phyloP scores from a whole-genome alignment of 2,113 vertebrate species.

The Pomatorhinus ruficollis region DNA sequence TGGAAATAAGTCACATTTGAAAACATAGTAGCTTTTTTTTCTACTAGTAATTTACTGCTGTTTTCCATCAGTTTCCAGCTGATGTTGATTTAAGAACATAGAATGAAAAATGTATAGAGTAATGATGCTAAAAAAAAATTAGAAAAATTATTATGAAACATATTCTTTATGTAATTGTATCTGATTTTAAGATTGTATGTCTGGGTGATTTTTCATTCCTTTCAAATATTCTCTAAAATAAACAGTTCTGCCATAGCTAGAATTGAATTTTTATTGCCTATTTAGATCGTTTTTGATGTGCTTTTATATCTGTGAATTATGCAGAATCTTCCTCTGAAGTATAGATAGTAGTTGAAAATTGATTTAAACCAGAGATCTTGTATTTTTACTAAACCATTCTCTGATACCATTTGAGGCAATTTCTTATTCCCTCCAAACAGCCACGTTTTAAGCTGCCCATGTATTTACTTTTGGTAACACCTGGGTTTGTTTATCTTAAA shows the following conservation, averaged over 20 bases:
- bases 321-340: not conserved
- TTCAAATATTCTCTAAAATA: not conserved
- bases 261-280: not conserved
- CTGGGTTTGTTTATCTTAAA: not conserved
- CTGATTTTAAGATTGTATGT: not conserved
- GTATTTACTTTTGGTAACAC: not conserved
- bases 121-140: not conserved
- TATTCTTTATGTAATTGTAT: not conserved
- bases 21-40: not conserved
- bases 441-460: not conserved
- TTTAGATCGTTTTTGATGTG: not conserved
- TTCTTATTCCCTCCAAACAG: not conserved
- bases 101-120: not conserved
- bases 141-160: not conserved
- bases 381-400: not conserved
- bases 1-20: not conserved
- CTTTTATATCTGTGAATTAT: not conserved
- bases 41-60: not conserved
- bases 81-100: not conserved
- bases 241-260: not conserved
- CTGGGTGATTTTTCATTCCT: not conserved
- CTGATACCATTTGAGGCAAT: not conserved
- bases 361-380: not conserved
- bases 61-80: not conserved
- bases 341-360: not conserved